Percentiles rank a stretch among this genome's conserved stretches.
Evolutionary conservation across 2,113 vertebrate species (phyloP).

Genomic region (Lycocorax pyrrhopterus): DNA sequence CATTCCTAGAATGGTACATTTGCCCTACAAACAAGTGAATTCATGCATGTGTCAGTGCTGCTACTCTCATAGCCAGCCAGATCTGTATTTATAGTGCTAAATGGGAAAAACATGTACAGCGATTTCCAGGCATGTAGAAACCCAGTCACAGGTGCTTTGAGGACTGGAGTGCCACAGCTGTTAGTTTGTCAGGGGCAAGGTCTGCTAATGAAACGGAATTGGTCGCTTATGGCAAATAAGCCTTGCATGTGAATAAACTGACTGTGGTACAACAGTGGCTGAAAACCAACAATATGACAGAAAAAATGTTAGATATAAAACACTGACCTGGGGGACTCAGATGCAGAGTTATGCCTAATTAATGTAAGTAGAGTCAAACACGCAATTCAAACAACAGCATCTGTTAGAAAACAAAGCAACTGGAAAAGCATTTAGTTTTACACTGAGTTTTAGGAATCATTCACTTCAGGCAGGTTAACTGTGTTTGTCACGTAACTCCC

Average conservation of each 20-base stretch:
- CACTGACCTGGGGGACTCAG: not conserved
- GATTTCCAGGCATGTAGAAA: not conserved
- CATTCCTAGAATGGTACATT: not conserved
- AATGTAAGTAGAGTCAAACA: constrained; percentile 18
- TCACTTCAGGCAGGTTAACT: not conserved
- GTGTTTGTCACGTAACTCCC: not conserved
- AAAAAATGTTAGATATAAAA: constrained; percentile 24
- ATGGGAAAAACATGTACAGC: not conserved
- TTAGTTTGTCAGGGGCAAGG: not conserved
- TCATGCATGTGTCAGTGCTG: not conserved
- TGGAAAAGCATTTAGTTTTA: not conserved
- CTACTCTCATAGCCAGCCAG: not conserved
- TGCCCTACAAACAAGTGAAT: not conserved
- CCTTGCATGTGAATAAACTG: not conserved
- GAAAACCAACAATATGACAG: not conserved
- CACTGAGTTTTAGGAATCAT: not conserved
- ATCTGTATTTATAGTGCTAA: not conserved
- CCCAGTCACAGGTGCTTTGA: constrained; percentile 5
- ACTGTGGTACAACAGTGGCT: not conserved
- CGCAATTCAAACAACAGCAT: constrained; percentile 22
- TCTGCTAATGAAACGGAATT: constrained; percentile 27
- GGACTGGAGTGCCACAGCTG: constrained; percentile 2
- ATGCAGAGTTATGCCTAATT: constrained; percentile 23
- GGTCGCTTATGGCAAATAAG: constrained; percentile 9
- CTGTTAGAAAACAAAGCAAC: constrained; percentile 37